phyloP scores from a whole-genome alignment of 2,888 invertebrate genomes.

The Drosophila monieri region DNA sequence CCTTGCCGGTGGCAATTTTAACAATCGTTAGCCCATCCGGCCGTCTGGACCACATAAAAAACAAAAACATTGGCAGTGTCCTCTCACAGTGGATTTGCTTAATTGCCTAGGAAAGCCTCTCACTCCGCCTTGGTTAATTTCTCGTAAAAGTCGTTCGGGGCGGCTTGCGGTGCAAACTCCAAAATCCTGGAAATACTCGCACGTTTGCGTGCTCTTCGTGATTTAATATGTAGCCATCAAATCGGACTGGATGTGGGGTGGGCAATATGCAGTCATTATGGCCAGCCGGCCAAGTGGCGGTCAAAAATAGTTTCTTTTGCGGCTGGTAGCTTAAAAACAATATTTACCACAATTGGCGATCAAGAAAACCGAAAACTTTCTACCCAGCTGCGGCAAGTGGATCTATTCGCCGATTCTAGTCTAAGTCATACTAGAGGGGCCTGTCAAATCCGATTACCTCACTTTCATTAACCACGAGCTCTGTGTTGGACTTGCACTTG shows the following conservation, averaged over 20 bases:
- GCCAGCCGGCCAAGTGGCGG: slow-evolving; percentile 34
- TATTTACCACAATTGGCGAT: slow-evolving; percentile 43
- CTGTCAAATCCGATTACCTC: slow-evolving; percentile 47
- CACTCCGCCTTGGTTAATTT: slow-evolving; percentile 27
- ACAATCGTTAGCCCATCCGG: slow-evolving; percentile 52
- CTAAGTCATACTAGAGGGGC: background rate
- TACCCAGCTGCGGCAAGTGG: slow-evolving; percentile 39
- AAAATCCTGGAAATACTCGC: slow-evolving; percentile 40
- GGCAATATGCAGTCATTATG: slow-evolving; percentile 54
- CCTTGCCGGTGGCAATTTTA: slow-evolving; percentile 16
- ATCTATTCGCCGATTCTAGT: slow-evolving; percentile 15
- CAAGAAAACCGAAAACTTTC: slow-evolving; percentile 50
- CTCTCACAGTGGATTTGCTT: slow-evolving; percentile 50
- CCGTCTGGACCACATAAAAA: slow-evolving; percentile 6
- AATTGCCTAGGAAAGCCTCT: slow-evolving; percentile 47
- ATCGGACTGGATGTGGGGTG: slow-evolving; percentile 41
- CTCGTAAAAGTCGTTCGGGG: slow-evolving; percentile 63
- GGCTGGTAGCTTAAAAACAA: slow-evolving; percentile 43
- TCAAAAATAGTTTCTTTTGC: slow-evolving; percentile 34
- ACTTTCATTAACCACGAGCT: slow-evolving; percentile 28
- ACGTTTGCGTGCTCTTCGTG: slow-evolving; percentile 52
- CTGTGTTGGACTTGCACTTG: slow-evolving; percentile 1
- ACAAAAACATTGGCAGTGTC: slow-evolving; percentile 30
- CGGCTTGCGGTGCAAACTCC: slow-evolving; percentile 19
- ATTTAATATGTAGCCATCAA: slow-evolving; percentile 53